Evolutionary conservation across 2,888 invertebrate genomes (phyloP), one percentile per base, ranked within the genome.

Genomic region (Sinelater perroti): DNA sequence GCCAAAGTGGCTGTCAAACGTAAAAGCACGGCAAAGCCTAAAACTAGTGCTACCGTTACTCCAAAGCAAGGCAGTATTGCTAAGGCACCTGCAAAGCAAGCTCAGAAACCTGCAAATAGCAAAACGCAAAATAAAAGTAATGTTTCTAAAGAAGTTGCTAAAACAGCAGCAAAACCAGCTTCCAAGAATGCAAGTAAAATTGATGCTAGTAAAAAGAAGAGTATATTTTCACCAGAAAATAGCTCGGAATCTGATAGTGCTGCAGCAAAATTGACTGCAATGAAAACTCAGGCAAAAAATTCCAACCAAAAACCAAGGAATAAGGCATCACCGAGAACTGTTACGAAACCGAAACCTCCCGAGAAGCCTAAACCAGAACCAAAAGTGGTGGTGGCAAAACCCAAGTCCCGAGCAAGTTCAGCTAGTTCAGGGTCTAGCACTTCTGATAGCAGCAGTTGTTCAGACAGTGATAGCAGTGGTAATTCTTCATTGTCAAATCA

Each of bases 161-260:
- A 60, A 52, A 52, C 55, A 24, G 3, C 30, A 30, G 14, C 13
- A 10, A 56, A 56, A 26, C 16, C 16, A 33, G 21, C 13, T 40
- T 16, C 56, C 61, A 63, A 49, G 26, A 33, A n/a, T 33, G 3
- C 40, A 35, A 16, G 50, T 57, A 45, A 72, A 71, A 50, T 56
- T 57, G 75, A 75, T 63, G 61, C 67, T 28, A 76, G 71, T 33
- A 89, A 88, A 70, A 89, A 88, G 74, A 90, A 89, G 72, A 90
- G 91, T 70, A 91, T 91, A 70, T 91, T 91, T 70, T 91, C 91
- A 49, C 91, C 91, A 0, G 91, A 90, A 65, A 91, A 91, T 63
- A 85, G 86, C 62, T 86, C 86, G n/a, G 87, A 86, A 68, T 86
- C 86, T 63, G 82, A 83, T 57, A 74, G 71, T 44, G 75, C 78